Evolutionary conservation across 2,113 vertebrate species (phyloP), one percentile per base, ranked within the genome.

Genomic region (Macroglossus sobrinus): DNA sequence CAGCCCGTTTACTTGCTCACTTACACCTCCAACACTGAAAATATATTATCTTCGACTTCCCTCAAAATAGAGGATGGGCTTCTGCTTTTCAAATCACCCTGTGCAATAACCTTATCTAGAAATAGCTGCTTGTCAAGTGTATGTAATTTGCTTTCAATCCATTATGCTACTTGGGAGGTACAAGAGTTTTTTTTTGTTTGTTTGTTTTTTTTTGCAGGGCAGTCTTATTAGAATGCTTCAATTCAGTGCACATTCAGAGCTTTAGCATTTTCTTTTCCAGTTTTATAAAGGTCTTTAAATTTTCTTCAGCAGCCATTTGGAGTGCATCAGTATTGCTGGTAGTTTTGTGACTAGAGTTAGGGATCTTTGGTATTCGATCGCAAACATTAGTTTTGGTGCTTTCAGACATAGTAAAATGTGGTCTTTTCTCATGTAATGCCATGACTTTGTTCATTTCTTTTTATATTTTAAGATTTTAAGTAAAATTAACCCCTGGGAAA

Each of bases 401-500:
- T 84, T 94, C 22, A 88, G 57, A 93, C 87, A 63, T 26, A 38
- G 35, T 69, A 63, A 61, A 72, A 87, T 24, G 35, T 10, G 47
- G 1, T 18, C 43, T 94, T 55, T 80, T 28, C 38, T 88, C 26
- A n/a, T 78, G 40, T 33, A 71, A 76, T 90, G 33, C 47, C 69
- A 30, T 75, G 74, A 47, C 45, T 57, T 28, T 85, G 55, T 93
- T 10, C 22, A 35, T 43, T 89, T 26, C 28, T 84, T 79, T 79
- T 68, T 63, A 21, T 55, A 66, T 69, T 47, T 53, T 80, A 74
- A 75, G 38, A 91, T 59, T 95, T 93, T 89, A 89, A 91, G 55
- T 88, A 88, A 97, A 93, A 72, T 79, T 74, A 84, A 80, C 26
- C 33, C 30, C 3, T 45, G 28, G 43, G 40, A 64, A 38, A 61